Percentiles rank a stretch among this genome's conserved stretches.
These are phyloP conservation scores for Eurois occulta DNA, from an alignment of 2,888 invertebrate species.

Conservation along the genomic window DNA sequence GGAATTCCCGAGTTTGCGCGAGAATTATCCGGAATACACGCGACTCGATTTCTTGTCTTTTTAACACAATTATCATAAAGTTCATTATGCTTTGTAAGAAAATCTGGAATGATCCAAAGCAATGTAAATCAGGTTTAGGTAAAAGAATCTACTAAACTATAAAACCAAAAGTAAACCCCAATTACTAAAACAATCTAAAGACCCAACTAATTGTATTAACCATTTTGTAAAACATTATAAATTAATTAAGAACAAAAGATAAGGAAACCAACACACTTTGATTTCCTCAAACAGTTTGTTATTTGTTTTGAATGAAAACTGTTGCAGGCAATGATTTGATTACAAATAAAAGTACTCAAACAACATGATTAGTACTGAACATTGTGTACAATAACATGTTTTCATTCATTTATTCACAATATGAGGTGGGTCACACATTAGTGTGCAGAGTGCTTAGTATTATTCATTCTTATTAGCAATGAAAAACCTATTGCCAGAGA, in stretches of 20 bases:
- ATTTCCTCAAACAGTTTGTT: conserved; percentile 47
- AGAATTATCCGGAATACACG: not conserved
- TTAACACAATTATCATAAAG: too few relatives aligned
- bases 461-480: not conserved
- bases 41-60: not conserved
- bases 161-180: not conserved
- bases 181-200: conserved; percentile 2
- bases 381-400: conserved; percentile 21
- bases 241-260: conserved; percentile 48
- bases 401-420: conserved; percentile 9
- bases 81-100: not conserved
- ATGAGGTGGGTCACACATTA: not conserved
- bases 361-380: conserved; percentile 6
- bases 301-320: conserved; percentile 40
- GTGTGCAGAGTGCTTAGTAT: not conserved
- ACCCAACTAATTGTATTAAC: not conserved
- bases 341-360: conserved; percentile 21
- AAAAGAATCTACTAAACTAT: not conserved
- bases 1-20: not conserved
- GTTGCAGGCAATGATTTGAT: conserved; percentile 26
- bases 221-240: conserved; percentile 40
- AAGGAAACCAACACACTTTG: conserved; percentile 12
- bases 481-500: not conserved
- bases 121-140: not conserved
- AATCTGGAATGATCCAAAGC: too few relatives aligned